Base-by-base conservation (phyloP, 1,140 invertebrate species). In the Calycopis cecrops region DNA sequence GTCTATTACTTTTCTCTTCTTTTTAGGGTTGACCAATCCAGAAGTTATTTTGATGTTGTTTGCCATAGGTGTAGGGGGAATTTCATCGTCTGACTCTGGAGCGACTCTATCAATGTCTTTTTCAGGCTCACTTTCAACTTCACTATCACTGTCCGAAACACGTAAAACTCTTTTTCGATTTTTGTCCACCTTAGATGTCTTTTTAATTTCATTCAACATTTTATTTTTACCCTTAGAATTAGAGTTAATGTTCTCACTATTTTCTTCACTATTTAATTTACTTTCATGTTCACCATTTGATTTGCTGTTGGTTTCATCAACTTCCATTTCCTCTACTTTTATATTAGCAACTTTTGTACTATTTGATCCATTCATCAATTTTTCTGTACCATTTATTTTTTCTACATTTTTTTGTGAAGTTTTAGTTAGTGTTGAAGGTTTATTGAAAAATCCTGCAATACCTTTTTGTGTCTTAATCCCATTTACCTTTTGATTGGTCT, bases 101-200 rank as follows among this genome's bases (percentile, higher is more conserved):
- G 67, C 55, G 16, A 48, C 6, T 2, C 48, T 61, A 48, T 42
- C 57, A 50, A 71, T 67, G 53, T 73, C 63, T 12, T 52, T 61
- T 68, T 80, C 79, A 51, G 77, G 73, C 68, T 85, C 76, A 68
- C 73, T 70, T 16, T 85, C 77, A 50, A 71, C 65, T 28, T 85
- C 84, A 76, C 76, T 82, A 3, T 87, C 84, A 77, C 79, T 85
- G 48, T 85, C 82, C 48, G 82, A 82, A n/a, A 85, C 67, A 53
- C 71, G 69, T 48, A 85, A 57, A 16, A 87, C 69, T 51, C 84
- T 64, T 59, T 87, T 87, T 4, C 84, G 65, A 68, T 85, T 87
- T 57, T 80, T 87, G 54, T 81, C 80, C 49, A 81, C 72, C 52
- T 79, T 84, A 12, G 73, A 72, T 62, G 64, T 70, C 58, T 76